A percentile compares a stretch with the other conserved stretches of the same genome.
Evolutionary conservation across 2,113 vertebrate genomes (phyloP).

Genomic region (Tychaedon coryphoeus): DNA sequence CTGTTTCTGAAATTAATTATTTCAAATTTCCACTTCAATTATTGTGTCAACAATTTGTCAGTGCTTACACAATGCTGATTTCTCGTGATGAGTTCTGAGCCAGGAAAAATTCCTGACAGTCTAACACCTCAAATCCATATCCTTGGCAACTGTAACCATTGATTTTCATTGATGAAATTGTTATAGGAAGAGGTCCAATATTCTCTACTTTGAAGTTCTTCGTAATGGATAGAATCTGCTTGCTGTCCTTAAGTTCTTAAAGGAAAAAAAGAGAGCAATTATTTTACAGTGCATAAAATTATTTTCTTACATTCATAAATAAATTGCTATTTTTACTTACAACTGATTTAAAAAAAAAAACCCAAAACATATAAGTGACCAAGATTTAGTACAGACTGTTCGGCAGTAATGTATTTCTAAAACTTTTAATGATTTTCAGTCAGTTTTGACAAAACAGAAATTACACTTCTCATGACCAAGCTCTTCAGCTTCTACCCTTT

Average conservation of each 20-base stretch:
- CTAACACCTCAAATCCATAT: slow-evolving; percentile 94
- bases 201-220: slow-evolving; percentile 98
- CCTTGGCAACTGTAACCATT: slow-evolving; percentile 96
- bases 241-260: slow-evolving; percentile 88
- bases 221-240: slow-evolving; percentile 86
- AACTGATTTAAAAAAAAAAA: not conserved
- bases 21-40: not conserved
- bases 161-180: slow-evolving; percentile 93
- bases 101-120: slow-evolving; percentile 86
- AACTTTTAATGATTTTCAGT: not conserved
- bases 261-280: not conserved
- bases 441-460: not conserved
- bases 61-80: slow-evolving; percentile 91
- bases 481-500: not conserved
- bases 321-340: not conserved
- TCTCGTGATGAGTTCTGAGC: slow-evolving; percentile 89
- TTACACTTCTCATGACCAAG: not conserved
- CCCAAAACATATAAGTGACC: not conserved
- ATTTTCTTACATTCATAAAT: not conserved
- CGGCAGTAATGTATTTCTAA: not conserved
- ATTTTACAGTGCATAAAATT: not conserved
- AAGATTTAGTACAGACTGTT: not conserved
- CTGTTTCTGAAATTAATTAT: not conserved
- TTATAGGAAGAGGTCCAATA: slow-evolving; percentile 90
- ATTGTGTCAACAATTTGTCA: not conserved